Base-by-base conservation (phyloP, 2,113 vertebrate species). In the Colossoma macropomum region DNA sequence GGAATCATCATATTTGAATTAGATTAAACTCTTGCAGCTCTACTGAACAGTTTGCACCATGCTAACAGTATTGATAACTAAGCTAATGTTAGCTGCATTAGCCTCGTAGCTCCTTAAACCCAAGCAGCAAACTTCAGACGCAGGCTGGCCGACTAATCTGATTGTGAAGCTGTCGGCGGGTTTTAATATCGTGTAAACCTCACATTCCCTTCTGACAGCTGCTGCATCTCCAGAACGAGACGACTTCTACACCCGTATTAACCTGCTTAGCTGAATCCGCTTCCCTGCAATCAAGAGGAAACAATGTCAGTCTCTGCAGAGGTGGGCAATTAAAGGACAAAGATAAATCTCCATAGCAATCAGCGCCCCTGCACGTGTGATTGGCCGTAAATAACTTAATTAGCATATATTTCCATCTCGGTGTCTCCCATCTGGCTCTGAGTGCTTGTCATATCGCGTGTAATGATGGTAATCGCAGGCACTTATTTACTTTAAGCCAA, bases 351-450 rank as follows among this genome's bases (percentile, higher is more conserved):
- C 62, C 59, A n/a, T 62, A 65, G 70, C 59, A 65, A 74, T 81
- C n/a, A 19, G 21, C 56, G 34, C 59, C 7, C 1, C 0, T 23
- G 27, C 23, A 41, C 27, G 52, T 60, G 74, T 30, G 21, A 17
- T 34, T 62, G 16, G 15, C 41, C 5, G 10, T 75, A 81, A 66
- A 81, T 75, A 52, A 81, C 71, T 59, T 59, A 30, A 60, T 60
- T 76, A 76, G 32, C 74, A 69, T 69, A 76, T 76, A 59, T 25
- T 60, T 76, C 50, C 54, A 30, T 73, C 17, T 72, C 25, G 30
- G 12, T 50, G 25, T 56, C 48, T 73, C 28, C 6, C 12, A 17
- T 62, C 48, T 32, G 28, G 13, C 38, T 16, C 45, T 65, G 19
- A 73, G 48, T 50, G 54, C 56, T 28, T n/a, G 48, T 25, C 48